Evolutionary conservation across 2,113 vertebrate species (phyloP).

Genomic region (Suncus etruscus): DNA sequence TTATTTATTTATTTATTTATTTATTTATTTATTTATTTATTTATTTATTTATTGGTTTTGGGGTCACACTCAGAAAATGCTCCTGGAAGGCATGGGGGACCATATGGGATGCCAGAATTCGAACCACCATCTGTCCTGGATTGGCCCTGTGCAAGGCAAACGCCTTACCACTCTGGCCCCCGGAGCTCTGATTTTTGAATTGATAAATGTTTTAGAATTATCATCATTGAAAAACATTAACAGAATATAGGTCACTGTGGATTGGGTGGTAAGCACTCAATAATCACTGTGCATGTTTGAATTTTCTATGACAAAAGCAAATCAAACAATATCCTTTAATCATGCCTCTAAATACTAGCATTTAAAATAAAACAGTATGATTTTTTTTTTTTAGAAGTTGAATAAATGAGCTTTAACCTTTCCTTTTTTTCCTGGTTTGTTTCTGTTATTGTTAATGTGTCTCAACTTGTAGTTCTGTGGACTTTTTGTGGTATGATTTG

Average conservation of each 20-base stretch:
- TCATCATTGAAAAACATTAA: neutral
- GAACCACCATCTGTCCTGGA: no score
- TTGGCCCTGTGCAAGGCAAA: no score
- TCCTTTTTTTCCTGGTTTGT: constrained; percentile 32
- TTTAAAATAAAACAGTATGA: constrained; percentile 57
- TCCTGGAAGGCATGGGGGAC: no score
- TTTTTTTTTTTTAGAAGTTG: neutral
- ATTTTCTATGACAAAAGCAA: constrained; percentile 41
- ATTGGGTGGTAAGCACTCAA: neutral
- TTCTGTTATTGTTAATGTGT: neutral
- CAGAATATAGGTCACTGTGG: neutral
- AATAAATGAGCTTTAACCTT: constrained; percentile 15
- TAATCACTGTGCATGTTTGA: neutral
- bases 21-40: no score
- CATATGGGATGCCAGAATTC: no score
- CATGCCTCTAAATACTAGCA: constrained; percentile 24
- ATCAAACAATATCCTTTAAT: neutral
- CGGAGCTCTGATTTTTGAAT: constrained; percentile 8
- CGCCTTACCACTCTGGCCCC: no score
- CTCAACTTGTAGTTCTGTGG: neutral
- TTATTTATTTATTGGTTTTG: no score
- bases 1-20: no score
- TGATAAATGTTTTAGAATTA: neutral
- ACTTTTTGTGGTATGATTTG: neutral
- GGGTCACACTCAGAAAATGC: no score